Evolutionary conservation across 2,888 invertebrate species (phyloP).

Genomic region (Toxonevra muliebris): DNA sequence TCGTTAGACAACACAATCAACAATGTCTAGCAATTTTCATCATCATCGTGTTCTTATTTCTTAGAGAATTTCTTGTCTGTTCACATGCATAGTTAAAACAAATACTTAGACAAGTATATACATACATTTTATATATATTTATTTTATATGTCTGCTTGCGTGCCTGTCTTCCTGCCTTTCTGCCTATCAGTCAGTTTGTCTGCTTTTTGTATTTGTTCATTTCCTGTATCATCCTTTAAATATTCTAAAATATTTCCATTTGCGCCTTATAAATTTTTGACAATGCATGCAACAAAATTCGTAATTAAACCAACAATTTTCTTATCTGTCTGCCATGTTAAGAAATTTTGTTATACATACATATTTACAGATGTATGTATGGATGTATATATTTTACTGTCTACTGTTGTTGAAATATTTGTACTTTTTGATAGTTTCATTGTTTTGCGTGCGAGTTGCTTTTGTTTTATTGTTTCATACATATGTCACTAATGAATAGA

Average conservation of each 20-base stretch:
- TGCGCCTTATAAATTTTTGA: slow-evolving; percentile 3
- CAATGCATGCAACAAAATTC: neutral
- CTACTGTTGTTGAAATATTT: neutral
- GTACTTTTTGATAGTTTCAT: slow-evolving; percentile 1
- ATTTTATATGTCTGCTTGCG: neutral
- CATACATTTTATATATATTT: no score
- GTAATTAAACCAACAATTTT: slow-evolving; percentile 4
- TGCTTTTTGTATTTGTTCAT: neutral
- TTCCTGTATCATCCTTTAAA: neutral
- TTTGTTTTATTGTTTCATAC: slow-evolving; percentile 16
- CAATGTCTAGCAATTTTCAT: no score
- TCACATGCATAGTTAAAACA: no score
- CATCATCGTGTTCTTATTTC: neutral
- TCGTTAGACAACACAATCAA: no score
- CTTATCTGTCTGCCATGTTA: neutral
- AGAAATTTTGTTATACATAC: neutral
- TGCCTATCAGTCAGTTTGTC: slow-evolving; percentile 1
- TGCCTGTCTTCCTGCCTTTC: neutral
- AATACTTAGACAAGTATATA: no score
- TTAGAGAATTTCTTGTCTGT: neutral
- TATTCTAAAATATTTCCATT: no score
- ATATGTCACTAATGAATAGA: slow-evolving; percentile 48
- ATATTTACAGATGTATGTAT: neutral
- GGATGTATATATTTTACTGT: neutral
- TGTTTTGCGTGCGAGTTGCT: neutral